Evolutionary conservation across 23 tunicate genomes (phyloP).

Genomic region (Trididemnum nubilum): DNA sequence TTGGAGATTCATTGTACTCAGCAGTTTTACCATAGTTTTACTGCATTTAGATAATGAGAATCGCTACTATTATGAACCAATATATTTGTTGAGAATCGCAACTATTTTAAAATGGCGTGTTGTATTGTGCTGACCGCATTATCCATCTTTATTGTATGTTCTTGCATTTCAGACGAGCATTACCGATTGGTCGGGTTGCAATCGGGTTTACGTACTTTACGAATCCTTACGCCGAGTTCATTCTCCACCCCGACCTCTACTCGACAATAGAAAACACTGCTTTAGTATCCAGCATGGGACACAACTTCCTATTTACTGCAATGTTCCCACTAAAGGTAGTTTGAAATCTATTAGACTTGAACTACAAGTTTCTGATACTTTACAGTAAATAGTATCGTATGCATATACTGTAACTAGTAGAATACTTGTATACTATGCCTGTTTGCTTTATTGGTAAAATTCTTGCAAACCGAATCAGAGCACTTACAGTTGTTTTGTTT

Average conservation of each 20-base stretch:
- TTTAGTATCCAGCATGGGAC: conserved; percentile 48
- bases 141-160: background rate
- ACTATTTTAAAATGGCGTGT: background rate
- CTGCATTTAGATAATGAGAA: no score
- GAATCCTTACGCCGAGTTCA: conserved; percentile 45
- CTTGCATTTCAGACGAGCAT: background rate
- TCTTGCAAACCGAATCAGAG: no score
- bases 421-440: no score
- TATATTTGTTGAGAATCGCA: background rate
- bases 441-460: no score
- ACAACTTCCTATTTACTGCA: conserved; percentile 50
- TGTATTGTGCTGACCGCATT: no score
- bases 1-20: no score
- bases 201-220: conserved; percentile 35
- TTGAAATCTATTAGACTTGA: no score
- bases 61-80: no score
- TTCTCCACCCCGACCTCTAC: conserved; percentile 23
- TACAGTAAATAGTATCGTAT: no score
- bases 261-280: conserved; percentile 45
- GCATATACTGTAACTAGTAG: no score
- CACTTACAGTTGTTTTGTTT: no score
- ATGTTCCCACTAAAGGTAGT: conserved; percentile 38
- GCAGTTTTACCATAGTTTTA: no score
- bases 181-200: conserved; percentile 45
- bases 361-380: background rate